These are phyloP conservation scores for Anastatus disparis DNA, from an alignment of 1,140 invertebrate genomes.

Conservation along the genomic window DNA sequence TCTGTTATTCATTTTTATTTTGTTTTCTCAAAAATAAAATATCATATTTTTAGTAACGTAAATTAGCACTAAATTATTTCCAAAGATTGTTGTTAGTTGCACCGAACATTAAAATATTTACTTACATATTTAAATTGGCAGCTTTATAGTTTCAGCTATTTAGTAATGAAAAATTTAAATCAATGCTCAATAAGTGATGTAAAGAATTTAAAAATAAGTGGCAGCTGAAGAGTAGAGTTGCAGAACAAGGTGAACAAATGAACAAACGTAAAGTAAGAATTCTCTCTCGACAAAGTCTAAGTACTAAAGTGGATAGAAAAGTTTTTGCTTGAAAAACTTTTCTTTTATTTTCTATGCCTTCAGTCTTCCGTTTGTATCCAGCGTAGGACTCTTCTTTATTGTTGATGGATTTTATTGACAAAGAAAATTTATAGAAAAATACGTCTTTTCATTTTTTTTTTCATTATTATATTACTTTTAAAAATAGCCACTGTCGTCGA, in stretches of 20 bases:
- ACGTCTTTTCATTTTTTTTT: not conserved
- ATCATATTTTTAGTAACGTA: too few species aligned
- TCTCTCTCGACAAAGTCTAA: constrained; percentile 26
- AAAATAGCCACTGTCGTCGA: too few species aligned
- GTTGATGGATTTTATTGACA: constrained; percentile 17
- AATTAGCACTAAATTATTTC: too few species aligned
- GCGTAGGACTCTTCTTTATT: not conserved
- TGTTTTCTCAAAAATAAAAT: too few species aligned
- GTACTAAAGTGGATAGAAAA: constrained; percentile 32
- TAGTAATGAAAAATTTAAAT: too few species aligned
- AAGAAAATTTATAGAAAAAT: not conserved
- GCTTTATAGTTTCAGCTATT: too few species aligned
- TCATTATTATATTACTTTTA: not conserved
- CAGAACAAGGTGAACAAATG: constrained; percentile 12
- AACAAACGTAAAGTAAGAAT: constrained; percentile 16
- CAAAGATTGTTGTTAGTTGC: too few species aligned
- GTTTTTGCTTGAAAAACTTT: constrained; percentile 5
- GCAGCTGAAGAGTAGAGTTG: not conserved
- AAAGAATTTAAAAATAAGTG: not conserved
- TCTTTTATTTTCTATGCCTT: constrained; percentile 14
- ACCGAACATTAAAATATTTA: too few species aligned
- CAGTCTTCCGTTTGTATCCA: not conserved
- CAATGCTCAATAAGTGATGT: too few species aligned
- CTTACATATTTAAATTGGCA: too few species aligned
- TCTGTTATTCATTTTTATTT: too few species aligned